A percentile compares a stretch with the other conserved stretches of the same genome.
Evolutionary conservation across 1,140 invertebrate species (phyloP).

Genomic region (Heterodera carotae): DNA sequence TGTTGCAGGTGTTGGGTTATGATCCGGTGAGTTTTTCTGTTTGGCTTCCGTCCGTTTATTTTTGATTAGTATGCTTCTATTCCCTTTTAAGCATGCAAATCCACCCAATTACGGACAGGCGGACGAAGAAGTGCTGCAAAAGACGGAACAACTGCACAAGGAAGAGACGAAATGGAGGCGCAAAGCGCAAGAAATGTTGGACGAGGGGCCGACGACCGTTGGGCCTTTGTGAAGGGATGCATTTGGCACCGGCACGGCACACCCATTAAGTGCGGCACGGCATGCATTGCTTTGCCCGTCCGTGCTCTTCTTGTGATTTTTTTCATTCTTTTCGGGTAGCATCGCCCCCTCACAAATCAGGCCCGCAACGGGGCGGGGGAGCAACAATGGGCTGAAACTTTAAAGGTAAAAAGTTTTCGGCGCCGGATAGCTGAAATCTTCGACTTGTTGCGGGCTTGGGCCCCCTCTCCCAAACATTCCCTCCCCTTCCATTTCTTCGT

Average conservation of each 20-base stretch:
- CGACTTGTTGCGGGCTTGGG: no score
- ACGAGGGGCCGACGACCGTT: conserved; percentile 41
- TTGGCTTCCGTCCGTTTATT: not conserved
- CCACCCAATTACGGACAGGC: conserved; percentile 87
- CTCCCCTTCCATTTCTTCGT: no score
- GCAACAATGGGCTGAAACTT: no score
- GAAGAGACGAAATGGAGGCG: conserved; percentile 67
- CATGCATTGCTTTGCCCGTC: no score
- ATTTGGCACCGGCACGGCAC: not conserved
- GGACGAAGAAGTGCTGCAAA: conserved; percentile 80
- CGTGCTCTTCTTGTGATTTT: no score
- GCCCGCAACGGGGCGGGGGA: no score
- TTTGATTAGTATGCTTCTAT: not conserved
- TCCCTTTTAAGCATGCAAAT: conserved; percentile 70
- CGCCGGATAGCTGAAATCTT: no score
- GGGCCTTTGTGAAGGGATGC: conserved; percentile 17
- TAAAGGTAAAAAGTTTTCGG: no score
- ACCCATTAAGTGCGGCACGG: not conserved
- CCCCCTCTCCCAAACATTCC: no score
- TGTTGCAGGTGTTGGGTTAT: conserved; percentile 58
- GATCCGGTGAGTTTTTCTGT: conserved; percentile 51
- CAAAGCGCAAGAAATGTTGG: conserved; percentile 52
- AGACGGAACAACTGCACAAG: conserved; percentile 72
- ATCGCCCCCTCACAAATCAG: no score
- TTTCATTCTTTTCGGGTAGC: no score